Conservation (phyloP, 2,797 vertebrate genomes). For the Cryptoprocta ferox region DNA sequence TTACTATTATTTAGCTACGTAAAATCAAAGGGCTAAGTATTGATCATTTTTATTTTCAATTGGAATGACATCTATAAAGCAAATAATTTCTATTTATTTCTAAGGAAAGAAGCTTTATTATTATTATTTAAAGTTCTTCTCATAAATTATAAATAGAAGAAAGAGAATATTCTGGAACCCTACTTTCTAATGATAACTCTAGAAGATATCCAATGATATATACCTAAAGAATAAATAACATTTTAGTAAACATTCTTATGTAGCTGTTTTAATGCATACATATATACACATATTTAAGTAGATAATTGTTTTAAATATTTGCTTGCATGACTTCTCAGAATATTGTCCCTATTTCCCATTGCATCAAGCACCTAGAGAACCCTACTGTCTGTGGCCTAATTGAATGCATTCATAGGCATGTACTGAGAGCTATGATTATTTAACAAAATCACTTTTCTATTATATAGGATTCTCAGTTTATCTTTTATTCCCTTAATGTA, state of each 20-base stretch:
- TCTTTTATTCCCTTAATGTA: not conserved
- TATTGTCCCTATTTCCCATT: not conserved
- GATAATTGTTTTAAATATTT: not conserved
- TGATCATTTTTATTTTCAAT: not conserved
- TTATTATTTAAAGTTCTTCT: not conserved
- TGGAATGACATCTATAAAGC: not conserved
- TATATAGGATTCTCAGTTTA: not conserved
- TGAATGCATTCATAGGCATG: not conserved
- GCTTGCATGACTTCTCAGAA: accelerated
- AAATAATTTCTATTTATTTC: not conserved
- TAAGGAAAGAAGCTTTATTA: not conserved
- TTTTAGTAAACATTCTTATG: not conserved
- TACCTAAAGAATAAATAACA: not conserved
- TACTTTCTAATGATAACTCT: not conserved
- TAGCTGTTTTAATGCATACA: not conserved
- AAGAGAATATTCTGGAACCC: not conserved
- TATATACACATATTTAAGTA: not conserved
- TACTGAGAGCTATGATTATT: not conserved
- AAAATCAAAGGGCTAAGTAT: not conserved
- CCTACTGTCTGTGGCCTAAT: not conserved
- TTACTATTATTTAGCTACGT: not conserved
- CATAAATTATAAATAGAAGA: not conserved
- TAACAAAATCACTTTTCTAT: not conserved
- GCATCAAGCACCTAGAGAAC: no score
- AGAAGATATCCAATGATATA: not conserved